phyloP scores from a whole-genome alignment of 2,113 vertebrate species.

The Ptilorrhoa leucosticta region DNA sequence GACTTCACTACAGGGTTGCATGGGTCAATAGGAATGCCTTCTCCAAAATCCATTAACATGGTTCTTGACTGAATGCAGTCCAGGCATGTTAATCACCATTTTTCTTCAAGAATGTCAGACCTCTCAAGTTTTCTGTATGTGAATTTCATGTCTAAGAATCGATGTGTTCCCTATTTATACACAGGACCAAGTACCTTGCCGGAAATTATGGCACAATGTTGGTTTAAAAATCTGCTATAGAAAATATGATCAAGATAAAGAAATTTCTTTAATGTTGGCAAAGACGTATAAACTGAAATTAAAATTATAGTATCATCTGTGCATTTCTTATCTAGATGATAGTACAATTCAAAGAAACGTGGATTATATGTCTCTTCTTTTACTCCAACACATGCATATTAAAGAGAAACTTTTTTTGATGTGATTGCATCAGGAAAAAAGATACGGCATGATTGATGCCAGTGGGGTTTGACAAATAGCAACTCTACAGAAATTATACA shows the following conservation, averaged over 20 bases:
- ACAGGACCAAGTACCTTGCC: background rate
- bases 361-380: background rate
- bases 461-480: conserved; percentile 25
- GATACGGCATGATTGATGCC: background rate
- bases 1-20: background rate
- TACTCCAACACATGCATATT: background rate
- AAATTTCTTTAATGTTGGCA: background rate
- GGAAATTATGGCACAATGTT: background rate
- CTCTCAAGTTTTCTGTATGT: background rate
- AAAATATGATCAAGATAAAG: background rate
- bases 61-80: background rate
- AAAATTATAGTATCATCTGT: background rate
- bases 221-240: background rate
- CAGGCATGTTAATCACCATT: background rate
- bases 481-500: conserved; percentile 22
- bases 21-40: background rate
- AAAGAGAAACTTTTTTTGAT: conserved; percentile 12
- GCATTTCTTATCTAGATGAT: background rate
- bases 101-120: background rate
- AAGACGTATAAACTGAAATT: background rate
- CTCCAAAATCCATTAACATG: background rate
- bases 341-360: background rate
- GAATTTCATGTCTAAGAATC: background rate
- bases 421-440: conserved; percentile 20
- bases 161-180: background rate